phyloP scores from a whole-genome alignment of 92 coral and sea anemone genomes.

The Phenganax subtilis region DNA sequence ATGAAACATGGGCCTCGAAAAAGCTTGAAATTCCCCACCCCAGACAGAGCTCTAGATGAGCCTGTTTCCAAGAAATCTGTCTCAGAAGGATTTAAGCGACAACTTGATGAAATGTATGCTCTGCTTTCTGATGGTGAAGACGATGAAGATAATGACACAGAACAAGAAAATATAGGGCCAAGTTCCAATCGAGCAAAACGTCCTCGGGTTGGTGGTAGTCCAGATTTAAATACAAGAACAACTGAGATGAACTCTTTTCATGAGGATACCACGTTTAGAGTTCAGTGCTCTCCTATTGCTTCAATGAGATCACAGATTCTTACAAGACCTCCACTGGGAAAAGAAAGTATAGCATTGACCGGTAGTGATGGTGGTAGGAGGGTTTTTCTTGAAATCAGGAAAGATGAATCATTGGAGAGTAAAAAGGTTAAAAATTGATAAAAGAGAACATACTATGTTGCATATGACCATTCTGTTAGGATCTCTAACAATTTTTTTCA shows the following conservation, averaged over 20 bases:
- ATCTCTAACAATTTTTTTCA: neutral
- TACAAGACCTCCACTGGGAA: slow-evolving; percentile 73
- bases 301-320: slow-evolving; percentile 40
- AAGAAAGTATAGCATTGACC: slow-evolving; percentile 66
- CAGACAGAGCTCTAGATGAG: slow-evolving; percentile 6
- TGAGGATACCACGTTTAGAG: too few species aligned
- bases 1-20: slow-evolving; percentile 10
- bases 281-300: too few species aligned
- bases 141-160: slow-evolving; percentile 17
- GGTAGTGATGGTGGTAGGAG: slow-evolving; percentile 75
- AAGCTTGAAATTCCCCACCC: slow-evolving; percentile 32
- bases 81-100: slow-evolving; percentile 55
- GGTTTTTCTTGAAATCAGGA: slow-evolving; percentile 58
- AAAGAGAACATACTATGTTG: neutral
- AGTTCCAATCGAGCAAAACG: slow-evolving; percentile 49
- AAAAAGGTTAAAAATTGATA: slow-evolving; percentile 9
- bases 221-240: slow-evolving; percentile 12
- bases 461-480: neutral
- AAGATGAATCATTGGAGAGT: slow-evolving; percentile 47
- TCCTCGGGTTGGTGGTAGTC: slow-evolving; percentile 53
- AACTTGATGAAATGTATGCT: slow-evolving; percentile 67
- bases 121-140: slow-evolving; percentile 60
- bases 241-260: neutral
- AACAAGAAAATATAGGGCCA: neutral
- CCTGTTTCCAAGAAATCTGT: neutral